Evolutionary conservation across 2,888 invertebrate genomes (phyloP).

Genomic region (Sinotaia quadrata): DNA sequence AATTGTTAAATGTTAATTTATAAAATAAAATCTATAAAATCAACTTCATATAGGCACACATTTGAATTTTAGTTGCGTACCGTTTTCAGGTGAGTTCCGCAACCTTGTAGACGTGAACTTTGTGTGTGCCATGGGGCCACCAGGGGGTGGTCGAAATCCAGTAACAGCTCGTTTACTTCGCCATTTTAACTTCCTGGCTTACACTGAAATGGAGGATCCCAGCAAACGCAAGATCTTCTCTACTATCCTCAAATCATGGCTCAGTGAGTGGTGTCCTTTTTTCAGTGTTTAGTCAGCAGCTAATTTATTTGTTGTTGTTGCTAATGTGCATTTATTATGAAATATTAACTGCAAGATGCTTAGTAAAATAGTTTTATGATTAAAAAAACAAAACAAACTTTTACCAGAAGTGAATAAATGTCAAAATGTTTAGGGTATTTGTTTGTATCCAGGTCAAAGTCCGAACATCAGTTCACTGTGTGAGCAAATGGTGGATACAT

Average conservation of each 20-base stretch:
- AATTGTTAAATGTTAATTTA: too few species aligned
- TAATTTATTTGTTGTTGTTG: too few species aligned
- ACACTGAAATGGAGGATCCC: conserved; percentile 83
- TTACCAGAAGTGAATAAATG: too few species aligned
- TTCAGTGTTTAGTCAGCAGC: too few species aligned
- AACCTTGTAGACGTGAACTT: conserved; percentile 82
- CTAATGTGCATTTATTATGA: too few species aligned
- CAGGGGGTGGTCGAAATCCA: conserved; percentile 85
- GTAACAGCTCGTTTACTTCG: conserved; percentile 82
- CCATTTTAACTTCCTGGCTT: conserved; percentile 85
- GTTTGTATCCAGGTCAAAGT: conserved; percentile 39
- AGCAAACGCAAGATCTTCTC: conserved; percentile 82
- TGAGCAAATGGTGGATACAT: conserved; percentile 63
- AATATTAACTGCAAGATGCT: too few species aligned
- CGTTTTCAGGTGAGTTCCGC: conserved; percentile 76
- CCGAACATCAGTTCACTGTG: conserved; percentile 44
- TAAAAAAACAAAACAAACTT: too few species aligned
- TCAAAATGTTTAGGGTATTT: neutral
- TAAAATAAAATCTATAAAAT: too few species aligned
- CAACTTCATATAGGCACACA: too few species aligned
- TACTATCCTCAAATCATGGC: conserved; percentile 82
- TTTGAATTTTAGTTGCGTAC: too few species aligned
- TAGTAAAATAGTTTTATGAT: too few species aligned
- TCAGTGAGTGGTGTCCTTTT: conserved; percentile 72
- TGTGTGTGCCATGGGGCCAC: conserved; percentile 85